These are phyloP conservation scores for Cryptus viduatorius DNA, from an alignment of 2,888 invertebrate species.

Conservation along the genomic window DNA sequence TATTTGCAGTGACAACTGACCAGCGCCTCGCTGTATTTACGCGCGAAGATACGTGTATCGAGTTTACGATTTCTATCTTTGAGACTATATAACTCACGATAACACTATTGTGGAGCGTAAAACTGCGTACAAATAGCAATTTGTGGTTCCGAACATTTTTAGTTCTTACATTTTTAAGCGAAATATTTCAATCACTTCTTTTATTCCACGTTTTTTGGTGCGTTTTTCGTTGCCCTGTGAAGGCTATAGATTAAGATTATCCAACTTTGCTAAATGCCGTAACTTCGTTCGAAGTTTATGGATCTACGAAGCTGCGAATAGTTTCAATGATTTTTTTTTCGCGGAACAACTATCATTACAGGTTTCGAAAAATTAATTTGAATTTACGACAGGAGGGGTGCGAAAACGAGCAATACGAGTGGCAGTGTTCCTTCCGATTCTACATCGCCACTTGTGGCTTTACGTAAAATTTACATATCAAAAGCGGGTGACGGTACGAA, in stretches of 20 bases:
- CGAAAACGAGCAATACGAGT: conserved; percentile 31
- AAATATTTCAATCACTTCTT: no score
- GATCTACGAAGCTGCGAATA: not conserved
- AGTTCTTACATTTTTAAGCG: no score
- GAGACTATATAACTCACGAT: not conserved
- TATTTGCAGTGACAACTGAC: conserved; percentile 31
- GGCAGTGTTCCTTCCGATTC: not conserved
- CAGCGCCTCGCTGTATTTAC: conserved; percentile 19
- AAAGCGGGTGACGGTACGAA: conserved; percentile 33
- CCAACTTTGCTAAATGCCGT: no score
- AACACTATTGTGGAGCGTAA: no score
- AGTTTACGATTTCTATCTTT: not conserved
- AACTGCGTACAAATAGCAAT: no score
- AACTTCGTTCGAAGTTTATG: no score
- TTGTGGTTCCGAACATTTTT: no score
- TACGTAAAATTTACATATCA: conserved; percentile 57
- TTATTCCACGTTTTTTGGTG: no score
- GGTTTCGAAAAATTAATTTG: conserved; percentile 27
- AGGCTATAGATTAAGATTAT: no score
- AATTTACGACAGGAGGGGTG: not conserved
- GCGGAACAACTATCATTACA: not conserved
- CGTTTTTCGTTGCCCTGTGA: no score
- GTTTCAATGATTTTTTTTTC: not conserved
- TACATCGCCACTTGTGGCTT: conserved; percentile 62
- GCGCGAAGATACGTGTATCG: not conserved